Evolutionary conservation across 2,113 vertebrate genomes (phyloP).

Genomic region (Nerophis lumbriciformis): DNA sequence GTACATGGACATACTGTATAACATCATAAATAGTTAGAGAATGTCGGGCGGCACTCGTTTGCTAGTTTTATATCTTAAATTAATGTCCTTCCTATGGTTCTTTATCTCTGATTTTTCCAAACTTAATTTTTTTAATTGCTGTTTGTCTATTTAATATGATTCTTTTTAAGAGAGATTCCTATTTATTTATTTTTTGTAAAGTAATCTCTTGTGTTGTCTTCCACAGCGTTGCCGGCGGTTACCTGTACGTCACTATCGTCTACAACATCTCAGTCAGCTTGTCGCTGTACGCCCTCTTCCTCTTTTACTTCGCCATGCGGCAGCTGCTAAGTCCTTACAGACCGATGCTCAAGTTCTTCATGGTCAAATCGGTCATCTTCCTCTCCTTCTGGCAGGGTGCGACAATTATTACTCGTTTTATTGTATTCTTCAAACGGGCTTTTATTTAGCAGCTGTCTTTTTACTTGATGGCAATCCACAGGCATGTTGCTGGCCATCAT

Average conservation of each 20-base stretch:
- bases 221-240: slow-evolving; percentile 84
- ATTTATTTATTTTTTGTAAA: too few relatives aligned
- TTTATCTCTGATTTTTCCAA: slow-evolving; percentile 16
- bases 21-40: too few relatives aligned
- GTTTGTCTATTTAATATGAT: too few relatives aligned
- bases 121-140: too few relatives aligned
- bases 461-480: slow-evolving; percentile 38
- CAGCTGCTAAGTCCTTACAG: slow-evolving; percentile 91
- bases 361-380: slow-evolving; percentile 98
- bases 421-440: background rate
- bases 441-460: fast-evolving
- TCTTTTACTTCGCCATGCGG: slow-evolving; percentile 90
- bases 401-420: slow-evolving; percentile 1
- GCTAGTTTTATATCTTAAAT: too few relatives aligned
- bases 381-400: slow-evolving; percentile 98
- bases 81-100: too few relatives aligned
- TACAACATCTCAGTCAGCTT: slow-evolving; percentile 96
- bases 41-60: too few relatives aligned
- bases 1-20: too few relatives aligned
- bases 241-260: slow-evolving; percentile 93
- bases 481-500: slow-evolving; percentile 95
- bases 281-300: slow-evolving; percentile 93
- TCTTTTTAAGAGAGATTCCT: too few relatives aligned
- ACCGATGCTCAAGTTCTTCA: slow-evolving; percentile 95
- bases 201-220: slow-evolving; percentile 12